Evolutionary conservation across 2,797 vertebrate genomes (phyloP), one percentile per base, ranked within the genome.

Genomic region (Protosalanx chinensis): DNA sequence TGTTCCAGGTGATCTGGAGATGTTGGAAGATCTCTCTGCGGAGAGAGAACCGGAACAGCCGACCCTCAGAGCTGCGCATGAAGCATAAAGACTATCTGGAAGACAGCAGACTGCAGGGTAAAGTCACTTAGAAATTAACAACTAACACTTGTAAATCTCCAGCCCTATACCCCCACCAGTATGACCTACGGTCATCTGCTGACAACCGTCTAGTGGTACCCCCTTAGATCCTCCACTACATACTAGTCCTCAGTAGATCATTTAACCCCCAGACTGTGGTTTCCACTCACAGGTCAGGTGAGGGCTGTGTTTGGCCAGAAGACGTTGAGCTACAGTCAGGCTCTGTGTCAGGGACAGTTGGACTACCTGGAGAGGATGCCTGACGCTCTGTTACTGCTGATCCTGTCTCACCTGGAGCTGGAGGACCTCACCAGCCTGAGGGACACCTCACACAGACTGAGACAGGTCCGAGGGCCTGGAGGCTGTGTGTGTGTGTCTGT

Each of bases 351-450:
- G 81, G 94, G 94, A 69, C 88, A 88, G 70, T 92, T 83, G 72
- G 92, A 95, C 89, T 96, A 92, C 89, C 91, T 98, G 69, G 90
- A 93, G 49, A 72, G 56, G 64, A 92, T 98, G 76, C 82, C 95
- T 2, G 92, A 95, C 73, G 35, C 68, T 1, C 72, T 96, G 77
- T 91, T 97, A 8, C 86, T 95, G 71, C 83, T 67, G 64, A 93
- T 96, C 57, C 84, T 96, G 81, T 91, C 86, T 82, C 89, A 91
- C 76, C 91, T 97, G 76, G 91, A 94, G 65, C 90, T 95, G 27
- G 93, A 97, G 83, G 94, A 96, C 63, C 86, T 94, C 76, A 82
- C 88, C 74, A 91, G 87, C 23, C 91, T 96, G 64, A 91, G 89
- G 79, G 87, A 84, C 79, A 94, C 93, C 4, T 96, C 94, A 64